Conservation (phyloP, 2,797 vertebrate species). For the Pseudopleuronectes americanus region DNA sequence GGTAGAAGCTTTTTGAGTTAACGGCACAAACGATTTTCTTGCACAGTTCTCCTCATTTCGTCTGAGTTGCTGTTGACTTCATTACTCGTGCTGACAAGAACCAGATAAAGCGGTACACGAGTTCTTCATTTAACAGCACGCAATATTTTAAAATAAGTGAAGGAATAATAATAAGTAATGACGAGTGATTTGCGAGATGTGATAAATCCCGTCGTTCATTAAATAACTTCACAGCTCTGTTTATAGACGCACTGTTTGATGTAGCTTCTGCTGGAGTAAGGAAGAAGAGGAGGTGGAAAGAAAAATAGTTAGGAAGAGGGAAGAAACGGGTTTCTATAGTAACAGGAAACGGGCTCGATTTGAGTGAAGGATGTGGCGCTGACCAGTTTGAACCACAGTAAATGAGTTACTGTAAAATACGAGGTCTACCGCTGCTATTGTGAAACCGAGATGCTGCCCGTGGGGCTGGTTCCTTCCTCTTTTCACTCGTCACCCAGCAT, state of each 20-base stretch:
- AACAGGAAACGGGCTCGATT: conserved; percentile 67
- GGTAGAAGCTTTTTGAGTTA: conserved; percentile 40
- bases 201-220: conserved; percentile 48
- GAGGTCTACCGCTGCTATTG: conserved; percentile 9
- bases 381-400: conserved; percentile 56
- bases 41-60: conserved; percentile 25
- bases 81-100: conserved; percentile 38
- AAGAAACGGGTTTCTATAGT: conserved; percentile 73
- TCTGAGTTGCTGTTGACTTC: conserved; percentile 29
- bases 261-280: conserved; percentile 38
- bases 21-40: conserved; percentile 45
- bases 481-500: conserved; percentile 10
- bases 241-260: conserved; percentile 39
- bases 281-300: conserved; percentile 59
- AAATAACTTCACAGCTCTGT: conserved; percentile 42
- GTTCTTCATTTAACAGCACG: conserved; percentile 31
- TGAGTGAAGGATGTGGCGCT: conserved; percentile 58
- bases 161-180: conserved; percentile 21
- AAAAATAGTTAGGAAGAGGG: conserved; percentile 58
- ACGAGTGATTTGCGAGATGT: conserved; percentile 28
- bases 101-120: conserved; percentile 32
- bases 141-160: conserved; percentile 34
- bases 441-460: conserved; percentile 5
- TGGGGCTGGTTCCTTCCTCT: not conserved
- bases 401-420: conserved; percentile 22